These are phyloP conservation scores for Episyrphus balteatus DNA, from an alignment of 1,140 invertebrate species.

Conservation along the genomic window DNA sequence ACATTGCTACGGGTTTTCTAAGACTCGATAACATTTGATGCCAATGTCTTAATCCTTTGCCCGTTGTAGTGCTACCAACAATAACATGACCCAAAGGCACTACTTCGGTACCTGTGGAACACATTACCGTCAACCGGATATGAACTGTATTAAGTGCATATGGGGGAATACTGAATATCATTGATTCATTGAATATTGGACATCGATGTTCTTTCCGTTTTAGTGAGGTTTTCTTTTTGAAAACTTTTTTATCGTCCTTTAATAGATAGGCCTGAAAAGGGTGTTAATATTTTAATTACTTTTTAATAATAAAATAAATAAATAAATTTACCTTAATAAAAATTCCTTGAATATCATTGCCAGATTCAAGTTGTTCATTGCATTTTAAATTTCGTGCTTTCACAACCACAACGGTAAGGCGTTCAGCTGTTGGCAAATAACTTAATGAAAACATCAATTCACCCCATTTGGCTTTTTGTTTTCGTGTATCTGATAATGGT, in stretches of 20 bases:
- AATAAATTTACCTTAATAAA: slow-evolving; percentile 44
- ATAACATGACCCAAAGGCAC: slow-evolving; percentile 61
- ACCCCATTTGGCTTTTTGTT: slow-evolving; percentile 51
- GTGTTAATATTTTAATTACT: neutral
- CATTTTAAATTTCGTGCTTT: slow-evolving; percentile 64
- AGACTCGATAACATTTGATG: slow-evolving; percentile 72
- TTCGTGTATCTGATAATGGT: slow-evolving; percentile 37
- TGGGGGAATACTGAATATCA: slow-evolving; percentile 64
- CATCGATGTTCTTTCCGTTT: slow-evolving; percentile 52
- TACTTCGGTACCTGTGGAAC: slow-evolving; percentile 40
- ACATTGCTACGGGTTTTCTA: slow-evolving; percentile 72
- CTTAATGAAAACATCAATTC: slow-evolving; percentile 76
- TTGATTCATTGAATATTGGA: slow-evolving; percentile 69
- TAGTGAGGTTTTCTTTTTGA: slow-evolving; percentile 62
- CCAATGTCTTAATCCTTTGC: slow-evolving; percentile 67
- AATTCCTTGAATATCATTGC: slow-evolving; percentile 38
- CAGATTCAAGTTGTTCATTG: slow-evolving; percentile 29
- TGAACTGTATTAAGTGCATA: slow-evolving; percentile 54
- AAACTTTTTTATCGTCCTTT: slow-evolving; percentile 63
- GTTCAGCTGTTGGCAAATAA: slow-evolving; percentile 66
- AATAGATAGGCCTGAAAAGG: slow-evolving; percentile 55
- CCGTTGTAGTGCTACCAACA: slow-evolving; percentile 52
- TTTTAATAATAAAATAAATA: neutral
- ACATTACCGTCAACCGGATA: slow-evolving; percentile 55
- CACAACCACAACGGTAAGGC: slow-evolving; percentile 69